Evolutionary conservation across 2,888 invertebrate species (phyloP).

Genomic region (Microplitis deprimator): DNA sequence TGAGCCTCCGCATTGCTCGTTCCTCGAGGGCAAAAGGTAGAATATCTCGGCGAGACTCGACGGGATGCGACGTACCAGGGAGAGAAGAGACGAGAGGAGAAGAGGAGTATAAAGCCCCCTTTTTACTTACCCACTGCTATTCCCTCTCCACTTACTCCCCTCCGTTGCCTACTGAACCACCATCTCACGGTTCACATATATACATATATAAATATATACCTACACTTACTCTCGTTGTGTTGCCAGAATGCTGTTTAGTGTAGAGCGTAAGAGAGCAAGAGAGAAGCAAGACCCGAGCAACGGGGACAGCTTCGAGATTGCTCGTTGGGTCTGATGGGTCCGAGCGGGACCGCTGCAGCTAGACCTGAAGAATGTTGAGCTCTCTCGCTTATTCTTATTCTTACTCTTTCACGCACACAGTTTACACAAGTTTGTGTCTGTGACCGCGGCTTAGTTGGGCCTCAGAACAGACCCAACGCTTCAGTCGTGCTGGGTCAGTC

Average conservation of each 20-base stretch:
- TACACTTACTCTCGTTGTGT: neutral
- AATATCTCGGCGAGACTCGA: slow-evolving; percentile 64
- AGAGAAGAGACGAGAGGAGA: slow-evolving; percentile 34
- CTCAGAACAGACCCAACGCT: slow-evolving; percentile 45
- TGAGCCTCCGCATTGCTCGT: slow-evolving; percentile 72
- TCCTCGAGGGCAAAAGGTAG: slow-evolving; percentile 72
- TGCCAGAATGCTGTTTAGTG: no score
- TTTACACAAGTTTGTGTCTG: neutral
- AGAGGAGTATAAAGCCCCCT: slow-evolving; percentile 15
- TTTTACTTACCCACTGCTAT: neutral
- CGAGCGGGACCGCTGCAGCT: slow-evolving; percentile 65
- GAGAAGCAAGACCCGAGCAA: slow-evolving; percentile 46
- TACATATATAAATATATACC: neutral
- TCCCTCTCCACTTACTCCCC: neutral
- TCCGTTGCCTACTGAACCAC: neutral
- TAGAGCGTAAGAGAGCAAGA: neutral
- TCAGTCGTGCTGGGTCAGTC: slow-evolving; percentile 70
- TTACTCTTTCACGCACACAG: slow-evolving; percentile 22
- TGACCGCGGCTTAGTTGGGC: slow-evolving; percentile 23
- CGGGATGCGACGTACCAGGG: slow-evolving; percentile 43
- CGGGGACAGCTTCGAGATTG: slow-evolving; percentile 48
- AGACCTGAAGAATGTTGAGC: slow-evolving; percentile 57
- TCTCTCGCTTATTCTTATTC: slow-evolving; percentile 40
- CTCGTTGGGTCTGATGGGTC: slow-evolving; percentile 65
- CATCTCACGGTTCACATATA: slow-evolving; percentile 3